Evolutionary conservation across 2,797 vertebrate genomes (phyloP), one percentile per base, ranked within the genome.

Genomic region (Zenarchopterus dispar): DNA sequence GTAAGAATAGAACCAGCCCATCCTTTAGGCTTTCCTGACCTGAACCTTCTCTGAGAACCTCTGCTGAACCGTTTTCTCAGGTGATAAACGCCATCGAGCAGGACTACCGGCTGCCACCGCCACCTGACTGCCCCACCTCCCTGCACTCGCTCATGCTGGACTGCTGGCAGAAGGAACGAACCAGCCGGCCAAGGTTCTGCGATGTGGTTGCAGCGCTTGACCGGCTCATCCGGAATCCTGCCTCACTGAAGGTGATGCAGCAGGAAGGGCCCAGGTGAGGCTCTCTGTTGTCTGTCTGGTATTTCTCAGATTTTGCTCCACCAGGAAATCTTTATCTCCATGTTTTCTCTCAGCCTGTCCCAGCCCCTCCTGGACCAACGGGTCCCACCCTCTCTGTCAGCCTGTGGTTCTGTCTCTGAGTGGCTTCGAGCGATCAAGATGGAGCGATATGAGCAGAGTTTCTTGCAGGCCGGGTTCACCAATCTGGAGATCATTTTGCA

Each of bases 121-220:
- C 96, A 0, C 96, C 97, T 5, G 96, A 96, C 33, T 98, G 97
- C 68, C 95, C 97, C 26, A 81, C 94, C 53, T 93, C 96, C 31
- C 94, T 98, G 22, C 96, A 98, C 67, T 90, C 95, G 0, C 92
- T 98, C 15, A 98, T 98, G 97, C 91, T 98, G 69, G 96, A 97
- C 78, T 98, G 96, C 80, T 98, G 97, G 96, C 97, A 98, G 91
- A 97, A 96, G 78, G 97, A 98, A 60, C 94, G 97, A 73, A 94
- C 92, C 75, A 94, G 62, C 5, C 76, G 90, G 13, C 84, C 88
- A 3, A 67, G 81, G 2, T 92, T 87, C 66, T 86, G 91, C 1
- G 91, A 94, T 26, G 93, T 96, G 50, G 95, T 97, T 67, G 92
- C 91, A 0, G 78, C 95, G 0, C 91, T 97, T 0, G 96, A 96